phyloP scores from a whole-genome alignment of 2,888 invertebrate genomes.

The Rotaria socialis region DNA sequence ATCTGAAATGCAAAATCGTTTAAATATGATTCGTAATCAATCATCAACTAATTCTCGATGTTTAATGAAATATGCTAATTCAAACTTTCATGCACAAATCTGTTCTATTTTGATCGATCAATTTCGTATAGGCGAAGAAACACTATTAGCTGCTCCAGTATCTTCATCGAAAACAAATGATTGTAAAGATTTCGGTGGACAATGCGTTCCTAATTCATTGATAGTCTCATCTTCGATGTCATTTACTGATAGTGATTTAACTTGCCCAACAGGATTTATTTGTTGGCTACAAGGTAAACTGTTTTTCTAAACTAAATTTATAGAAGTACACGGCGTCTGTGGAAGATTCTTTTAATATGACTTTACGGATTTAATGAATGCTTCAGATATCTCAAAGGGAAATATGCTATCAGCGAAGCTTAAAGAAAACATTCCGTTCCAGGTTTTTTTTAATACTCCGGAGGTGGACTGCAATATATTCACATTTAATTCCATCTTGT shows the following conservation, averaged over 20 bases:
- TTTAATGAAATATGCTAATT: not conserved
- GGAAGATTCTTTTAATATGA: no score
- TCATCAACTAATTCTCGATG: not conserved
- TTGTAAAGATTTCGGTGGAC: not conserved
- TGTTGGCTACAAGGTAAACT: constrained; percentile 10
- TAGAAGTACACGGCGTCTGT: no score
- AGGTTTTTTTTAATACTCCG: no score
- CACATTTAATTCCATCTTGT: no score
- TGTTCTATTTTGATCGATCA: not conserved
- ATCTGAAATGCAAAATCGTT: not conserved
- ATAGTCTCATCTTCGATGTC: not conserved
- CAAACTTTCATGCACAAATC: not conserved
- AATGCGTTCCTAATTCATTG: not conserved
- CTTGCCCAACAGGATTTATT: not conserved
- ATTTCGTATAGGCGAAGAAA: not conserved
- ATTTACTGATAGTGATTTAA: not conserved
- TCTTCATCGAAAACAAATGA: not conserved
- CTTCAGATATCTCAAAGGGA: no score
- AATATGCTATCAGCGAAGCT: no score
- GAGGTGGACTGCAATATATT: no score
- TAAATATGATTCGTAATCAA: not conserved
- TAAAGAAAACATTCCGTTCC: no score
- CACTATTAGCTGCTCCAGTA: not conserved
- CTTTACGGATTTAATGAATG: no score
- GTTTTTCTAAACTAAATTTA: no score